Percentiles rank a stretch among this genome's conserved stretches.
phyloP scores from a whole-genome alignment of 1,140 invertebrate genomes.

The Pseudomyrmex flavicornis region DNA sequence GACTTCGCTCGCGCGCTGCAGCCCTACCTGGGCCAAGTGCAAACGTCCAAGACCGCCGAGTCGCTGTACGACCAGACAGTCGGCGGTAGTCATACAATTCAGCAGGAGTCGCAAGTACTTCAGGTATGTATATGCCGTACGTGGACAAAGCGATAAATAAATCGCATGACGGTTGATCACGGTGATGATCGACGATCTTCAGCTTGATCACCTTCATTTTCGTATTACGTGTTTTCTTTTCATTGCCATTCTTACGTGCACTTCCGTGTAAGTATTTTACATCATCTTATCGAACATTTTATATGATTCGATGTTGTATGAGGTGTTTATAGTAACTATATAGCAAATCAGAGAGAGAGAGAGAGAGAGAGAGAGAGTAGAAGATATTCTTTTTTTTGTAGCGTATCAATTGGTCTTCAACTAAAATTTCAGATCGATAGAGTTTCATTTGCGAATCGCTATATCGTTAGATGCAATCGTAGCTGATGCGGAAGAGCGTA shows the following conservation, averaged over 20 bases:
- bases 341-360: slow-evolving; percentile 3
- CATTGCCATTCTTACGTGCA: slow-evolving; percentile 62
- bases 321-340: too few relatives aligned
- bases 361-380: slow-evolving; percentile 51
- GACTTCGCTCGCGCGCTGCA: slow-evolving; percentile 89
- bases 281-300: slow-evolving; percentile 56
- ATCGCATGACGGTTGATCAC: too few relatives aligned
- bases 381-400: slow-evolving; percentile 43
- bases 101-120: slow-evolving; percentile 77
- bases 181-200: slow-evolving; percentile 27
- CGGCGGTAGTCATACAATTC: slow-evolving; percentile 56
- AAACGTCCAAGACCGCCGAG: slow-evolving; percentile 72
- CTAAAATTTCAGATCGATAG: not conserved
- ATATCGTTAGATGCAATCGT: slow-evolving; percentile 50
- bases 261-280: slow-evolving; percentile 59
- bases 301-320: slow-evolving; percentile 55
- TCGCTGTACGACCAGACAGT: slow-evolving; percentile 79
- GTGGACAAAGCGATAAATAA: not conserved
- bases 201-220: slow-evolving; percentile 53
- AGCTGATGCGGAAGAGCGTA: slow-evolving; percentile 43
- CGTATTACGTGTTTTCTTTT: slow-evolving; percentile 68
- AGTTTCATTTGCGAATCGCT: slow-evolving; percentile 36
- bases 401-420: slow-evolving; percentile 20
- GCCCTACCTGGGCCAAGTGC: slow-evolving; percentile 86
- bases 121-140: slow-evolving; percentile 71